phyloP scores from a whole-genome alignment of 2,888 invertebrate species.

The Stomorhina lunata region DNA sequence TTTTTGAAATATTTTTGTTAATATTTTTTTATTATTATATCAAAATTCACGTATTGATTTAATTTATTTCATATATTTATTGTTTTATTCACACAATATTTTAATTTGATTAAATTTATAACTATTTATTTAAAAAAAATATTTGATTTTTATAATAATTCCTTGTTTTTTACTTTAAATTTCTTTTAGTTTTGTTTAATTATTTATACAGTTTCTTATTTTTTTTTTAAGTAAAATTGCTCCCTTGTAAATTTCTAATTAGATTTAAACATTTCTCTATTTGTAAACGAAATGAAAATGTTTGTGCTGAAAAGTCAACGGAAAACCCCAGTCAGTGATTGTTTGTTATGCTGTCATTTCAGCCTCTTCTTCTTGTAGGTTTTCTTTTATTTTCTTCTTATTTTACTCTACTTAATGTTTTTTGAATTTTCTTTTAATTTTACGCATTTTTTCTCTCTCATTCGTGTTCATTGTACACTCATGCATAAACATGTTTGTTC shows the following conservation, averaged over 20 bases:
- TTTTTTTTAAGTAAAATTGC: neutral
- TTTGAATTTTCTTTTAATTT: neutral
- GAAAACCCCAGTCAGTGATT: conserved; percentile 53
- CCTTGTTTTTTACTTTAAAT: too few species aligned
- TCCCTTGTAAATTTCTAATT: conserved; percentile 40
- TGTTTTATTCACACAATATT: too few species aligned
- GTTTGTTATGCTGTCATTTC: conserved; percentile 46
- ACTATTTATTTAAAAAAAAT: too few species aligned
- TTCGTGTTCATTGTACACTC: conserved; percentile 17
- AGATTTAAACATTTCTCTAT: conserved; percentile 50
- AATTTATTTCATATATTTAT: too few species aligned
- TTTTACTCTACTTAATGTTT: conserved; percentile 2
- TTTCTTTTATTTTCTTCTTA: neutral
- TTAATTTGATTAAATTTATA: too few species aligned
- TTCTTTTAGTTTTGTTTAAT: neutral
- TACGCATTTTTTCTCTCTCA: conserved; percentile 25
- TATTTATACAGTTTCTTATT: neutral
- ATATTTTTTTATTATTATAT: too few species aligned
- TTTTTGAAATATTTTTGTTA: too few species aligned
- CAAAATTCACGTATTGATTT: too few species aligned
- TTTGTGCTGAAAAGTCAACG: conserved; percentile 39
- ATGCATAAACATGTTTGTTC: conserved; percentile 11
- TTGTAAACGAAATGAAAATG: conserved; percentile 57
- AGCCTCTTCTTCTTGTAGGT: neutral
- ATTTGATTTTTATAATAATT: too few species aligned